phyloP scores from a whole-genome alignment of 2,113 vertebrate genomes.

The Elephas maximus region DNA sequence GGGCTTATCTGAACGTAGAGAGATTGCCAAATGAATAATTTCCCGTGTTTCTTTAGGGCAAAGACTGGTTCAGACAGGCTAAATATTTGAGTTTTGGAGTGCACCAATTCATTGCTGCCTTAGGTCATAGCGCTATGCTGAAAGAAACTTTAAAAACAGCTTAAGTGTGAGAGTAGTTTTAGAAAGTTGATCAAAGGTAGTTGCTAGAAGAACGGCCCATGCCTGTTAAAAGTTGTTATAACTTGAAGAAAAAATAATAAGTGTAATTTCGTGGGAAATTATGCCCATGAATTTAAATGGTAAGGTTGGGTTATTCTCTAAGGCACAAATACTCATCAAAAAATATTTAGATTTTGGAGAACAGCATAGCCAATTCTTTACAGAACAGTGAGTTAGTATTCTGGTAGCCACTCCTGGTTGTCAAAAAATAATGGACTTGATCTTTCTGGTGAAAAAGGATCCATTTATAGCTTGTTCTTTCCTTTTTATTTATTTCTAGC shows the following conservation, averaged over 20 bases:
- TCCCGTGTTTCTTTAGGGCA: slow-evolving; percentile 62
- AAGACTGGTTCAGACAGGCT: slow-evolving; percentile 75
- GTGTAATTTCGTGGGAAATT: slow-evolving; percentile 69
- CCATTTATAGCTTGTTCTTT: neutral
- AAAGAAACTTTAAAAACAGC: slow-evolving; percentile 77
- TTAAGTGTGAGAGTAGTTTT: slow-evolving; percentile 59
- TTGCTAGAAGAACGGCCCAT: slow-evolving; percentile 26
- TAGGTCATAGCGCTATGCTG: slow-evolving; percentile 74
- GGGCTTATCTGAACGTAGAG: slow-evolving; percentile 53
- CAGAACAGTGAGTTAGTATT: neutral
- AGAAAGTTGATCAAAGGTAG: slow-evolving; percentile 76
- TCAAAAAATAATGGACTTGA: neutral
- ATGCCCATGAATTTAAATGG: slow-evolving; percentile 18
- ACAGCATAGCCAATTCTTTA: neutral
- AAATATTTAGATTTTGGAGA: slow-evolving; percentile 38
- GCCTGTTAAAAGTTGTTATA: slow-evolving; percentile 74
- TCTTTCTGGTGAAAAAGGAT: neutral
- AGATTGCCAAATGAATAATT: slow-evolving; percentile 70
- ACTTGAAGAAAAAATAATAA: slow-evolving; percentile 75
- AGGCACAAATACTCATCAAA: slow-evolving; percentile 20
- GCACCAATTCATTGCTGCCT: slow-evolving; percentile 68
- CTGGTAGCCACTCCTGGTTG: neutral
- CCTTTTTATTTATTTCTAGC: neutral
- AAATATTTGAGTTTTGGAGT: slow-evolving; percentile 69
- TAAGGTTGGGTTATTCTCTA: slow-evolving; percentile 36